Conservation (phyloP, 2,797 vertebrate species). For the Phalloptychus januarius region DNA sequence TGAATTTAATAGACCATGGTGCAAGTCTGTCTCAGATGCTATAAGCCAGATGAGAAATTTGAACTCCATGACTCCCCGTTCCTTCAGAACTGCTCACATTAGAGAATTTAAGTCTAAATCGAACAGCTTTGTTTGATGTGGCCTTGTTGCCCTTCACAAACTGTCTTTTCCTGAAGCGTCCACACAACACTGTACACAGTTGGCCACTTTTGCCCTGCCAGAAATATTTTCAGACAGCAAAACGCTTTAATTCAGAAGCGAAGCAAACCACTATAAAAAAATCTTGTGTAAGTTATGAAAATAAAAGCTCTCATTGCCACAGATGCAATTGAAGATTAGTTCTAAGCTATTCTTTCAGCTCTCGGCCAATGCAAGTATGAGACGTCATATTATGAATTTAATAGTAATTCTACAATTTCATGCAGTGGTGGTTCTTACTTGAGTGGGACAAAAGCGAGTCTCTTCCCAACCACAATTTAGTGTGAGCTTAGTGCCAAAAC, state of each 20-base stretch:
- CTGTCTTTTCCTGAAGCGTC: slow-evolving; percentile 24
- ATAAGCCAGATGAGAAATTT: slow-evolving; percentile 63
- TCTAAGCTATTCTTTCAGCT: background rate
- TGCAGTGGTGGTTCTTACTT: background rate
- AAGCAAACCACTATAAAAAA: slow-evolving; percentile 4
- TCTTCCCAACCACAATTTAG: background rate
- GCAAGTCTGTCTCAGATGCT: slow-evolving; percentile 47
- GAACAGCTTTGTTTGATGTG: slow-evolving; percentile 46
- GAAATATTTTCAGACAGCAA: slow-evolving; percentile 25
- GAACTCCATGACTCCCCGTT: slow-evolving; percentile 35
- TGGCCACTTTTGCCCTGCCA: slow-evolving; percentile 3
- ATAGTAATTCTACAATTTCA: background rate
- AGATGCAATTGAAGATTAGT: background rate
- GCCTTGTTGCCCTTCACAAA: slow-evolving; percentile 23
- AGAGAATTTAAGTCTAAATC: slow-evolving; percentile 38
- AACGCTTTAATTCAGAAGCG: background rate
- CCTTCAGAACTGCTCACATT: slow-evolving; percentile 30
- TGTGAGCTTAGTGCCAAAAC: background rate
- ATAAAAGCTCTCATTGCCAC: background rate
- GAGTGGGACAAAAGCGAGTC: background rate
- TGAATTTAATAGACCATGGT: slow-evolving; percentile 63
- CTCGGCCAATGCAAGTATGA: background rate
- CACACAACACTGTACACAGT: slow-evolving; percentile 13
- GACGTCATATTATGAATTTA: background rate
- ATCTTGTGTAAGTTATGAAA: background rate